Evolutionary conservation across 2,888 invertebrate genomes (phyloP), one percentile per base, ranked within the genome.

Genomic region (Torymus texanus): DNA sequence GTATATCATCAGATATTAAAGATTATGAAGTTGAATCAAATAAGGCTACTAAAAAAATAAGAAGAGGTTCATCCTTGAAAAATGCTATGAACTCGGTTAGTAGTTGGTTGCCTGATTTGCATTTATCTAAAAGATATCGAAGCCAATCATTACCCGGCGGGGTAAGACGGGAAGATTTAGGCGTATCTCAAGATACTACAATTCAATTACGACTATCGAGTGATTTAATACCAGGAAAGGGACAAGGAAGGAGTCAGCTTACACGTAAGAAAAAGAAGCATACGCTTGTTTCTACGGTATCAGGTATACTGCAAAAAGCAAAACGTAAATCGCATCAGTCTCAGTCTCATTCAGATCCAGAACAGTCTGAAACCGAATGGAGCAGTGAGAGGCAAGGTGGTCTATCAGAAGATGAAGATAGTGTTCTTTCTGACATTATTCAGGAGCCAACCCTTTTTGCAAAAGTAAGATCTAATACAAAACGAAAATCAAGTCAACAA

Each of bases 291-390:
- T 94, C 96, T 0, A 96, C 96, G 0, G 94, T 97, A 91, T 96
- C 96, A 0, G 96, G 95, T 24, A 93, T 97, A 81, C 91, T 97
- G 84, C 96, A 96, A 89, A 97, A 96, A 91, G 96, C 96, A 0
- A 95, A 96, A 88, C 90, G 94, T 85, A 94, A 93, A 90, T 92
- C 93, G 51, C 90, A 91, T 81, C 90, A 90, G 13, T 89, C 91
- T 0, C 94, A 94, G 85, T 84, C 84, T 1, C 87, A 95, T 71
- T 95, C 95, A 13, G 95, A 95, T 87, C 94, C 95, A 3, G 95
- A 95, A 89, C 94, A 94, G 66, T 95, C 95, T 0, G 95, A 95
- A 89, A 94, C 93, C 4, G 95, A 95, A 87, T 95, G 93, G 93
- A 93, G 93, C 29, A 94, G 94, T 87, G 94, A 94, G 18, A 91